Base-by-base conservation (phyloP, 2,797 vertebrate species). In the Xerus rutilus region DNA sequence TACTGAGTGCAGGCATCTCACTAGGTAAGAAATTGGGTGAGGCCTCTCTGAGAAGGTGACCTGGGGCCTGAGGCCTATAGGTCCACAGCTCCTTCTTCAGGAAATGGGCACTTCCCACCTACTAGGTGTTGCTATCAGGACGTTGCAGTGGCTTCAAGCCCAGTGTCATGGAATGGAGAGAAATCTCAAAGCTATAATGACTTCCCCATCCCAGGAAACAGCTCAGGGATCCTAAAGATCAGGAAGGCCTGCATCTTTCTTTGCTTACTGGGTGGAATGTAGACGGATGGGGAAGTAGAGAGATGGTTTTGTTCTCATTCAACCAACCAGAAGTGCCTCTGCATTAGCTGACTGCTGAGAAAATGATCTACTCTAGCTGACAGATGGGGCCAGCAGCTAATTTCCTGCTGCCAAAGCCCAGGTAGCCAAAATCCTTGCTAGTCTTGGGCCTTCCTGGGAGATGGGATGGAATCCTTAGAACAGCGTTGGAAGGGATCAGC, bases 351-450 rank as follows among this genome's bases (percentile, higher is more conserved):
- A 45, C 47, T 69, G 32, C 57, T 72, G 12, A 78, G 49, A 23
- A 73, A 67, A 90, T 79, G 77, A 76, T 39, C 20, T 3, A 0
- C 15, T 82, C 25, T 45, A 21, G 35, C 12, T 39, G 45, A 79
- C 32, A 2, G 0, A 18, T 32, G 43, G n/a, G 25, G 18, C 59
- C 21, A 0, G 5, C 11, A 13, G n/a, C 32, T 28, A 7, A 23
- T 74, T 76, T 89, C 11, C 39, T 83, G 45, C 73, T 32, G 3
- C 74, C 13, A 0, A 43, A 79, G 10, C 35, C 67, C 43, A 45
- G 47, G 12, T 70, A 57, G 39, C 64, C 35, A 39, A 73, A 73
- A 57, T 43, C 2, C 8, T 57, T 57, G 18, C 62, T 39, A 45
- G 12, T 74, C 43, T 73, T 2, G 0, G 23, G 13, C 14, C 52